Percentiles rank a stretch among this genome's conserved stretches.
Evolutionary conservation across 2,888 invertebrate species (phyloP).

Genomic region (Drosophila nigricruria): DNA sequence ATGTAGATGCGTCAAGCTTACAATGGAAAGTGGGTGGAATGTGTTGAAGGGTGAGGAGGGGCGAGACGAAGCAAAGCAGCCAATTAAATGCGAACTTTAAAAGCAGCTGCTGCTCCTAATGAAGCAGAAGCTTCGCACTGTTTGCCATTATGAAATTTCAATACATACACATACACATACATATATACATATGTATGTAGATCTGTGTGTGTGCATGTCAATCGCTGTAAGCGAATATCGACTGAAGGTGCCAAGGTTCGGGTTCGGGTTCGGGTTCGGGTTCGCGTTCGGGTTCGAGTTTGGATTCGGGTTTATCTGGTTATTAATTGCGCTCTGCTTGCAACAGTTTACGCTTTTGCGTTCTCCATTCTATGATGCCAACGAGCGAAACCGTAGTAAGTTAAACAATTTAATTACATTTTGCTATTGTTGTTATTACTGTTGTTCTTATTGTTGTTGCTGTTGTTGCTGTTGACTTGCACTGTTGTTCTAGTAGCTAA

Average conservation of each 20-base stretch:
- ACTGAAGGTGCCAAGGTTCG: constrained; percentile 31
- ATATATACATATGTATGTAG: neutral
- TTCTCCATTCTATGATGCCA: constrained; percentile 40
- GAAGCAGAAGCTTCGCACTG: constrained; percentile 50
- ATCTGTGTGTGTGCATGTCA: constrained; percentile 10
- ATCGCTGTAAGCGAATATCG: constrained; percentile 44
- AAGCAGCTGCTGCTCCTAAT: constrained; percentile 26
- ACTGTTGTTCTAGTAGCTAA: constrained; percentile 48
- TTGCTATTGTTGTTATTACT: constrained; percentile 27
- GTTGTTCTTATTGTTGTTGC: neutral
- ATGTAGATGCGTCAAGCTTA: constrained; percentile 4
- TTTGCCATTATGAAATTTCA: constrained; percentile 19
- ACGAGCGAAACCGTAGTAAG: constrained; percentile 77
- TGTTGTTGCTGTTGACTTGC: constrained; percentile 12
- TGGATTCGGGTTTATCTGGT: constrained; percentile 36
- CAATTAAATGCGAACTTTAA: constrained; percentile 5
- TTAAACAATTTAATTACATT: constrained; percentile 77
- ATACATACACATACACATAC: neutral
- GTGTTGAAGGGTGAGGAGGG: neutral
- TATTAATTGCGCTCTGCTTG: constrained; percentile 51
- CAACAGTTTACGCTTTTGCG: constrained; percentile 55
- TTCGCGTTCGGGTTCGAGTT: constrained; percentile 27
- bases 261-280: constrained; percentile 16
- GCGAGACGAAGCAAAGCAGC: neutral
- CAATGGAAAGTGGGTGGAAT: constrained; percentile 18